phyloP scores from a whole-genome alignment of 2,797 vertebrate species.

The Martes flavigula region DNA sequence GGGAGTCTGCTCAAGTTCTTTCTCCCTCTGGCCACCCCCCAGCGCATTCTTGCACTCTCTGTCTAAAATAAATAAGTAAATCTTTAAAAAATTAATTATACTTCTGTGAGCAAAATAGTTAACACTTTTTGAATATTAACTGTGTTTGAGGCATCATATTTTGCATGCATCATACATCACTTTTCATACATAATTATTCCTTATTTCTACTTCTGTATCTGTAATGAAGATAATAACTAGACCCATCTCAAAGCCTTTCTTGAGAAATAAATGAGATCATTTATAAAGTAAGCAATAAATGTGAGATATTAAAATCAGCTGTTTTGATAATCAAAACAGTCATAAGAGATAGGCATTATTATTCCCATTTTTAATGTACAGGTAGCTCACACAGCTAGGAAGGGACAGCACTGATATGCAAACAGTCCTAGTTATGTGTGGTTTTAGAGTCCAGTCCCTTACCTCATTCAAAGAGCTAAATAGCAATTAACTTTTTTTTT shows the following conservation, averaged over 20 bases:
- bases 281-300: background rate
- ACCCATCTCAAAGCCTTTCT: background rate
- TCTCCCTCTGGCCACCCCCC: background rate
- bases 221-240: background rate
- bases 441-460: background rate
- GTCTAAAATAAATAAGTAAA: background rate
- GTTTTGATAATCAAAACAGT: background rate
- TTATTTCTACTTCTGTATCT: background rate
- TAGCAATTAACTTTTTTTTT: background rate
- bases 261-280: constrained; percentile 28
- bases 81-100: background rate
- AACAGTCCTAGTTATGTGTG: background rate
- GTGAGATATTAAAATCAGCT: background rate
- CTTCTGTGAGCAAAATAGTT: constrained; percentile 19
- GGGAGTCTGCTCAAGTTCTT: background rate
- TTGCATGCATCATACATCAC: background rate
- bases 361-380: background rate
- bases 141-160: background rate
- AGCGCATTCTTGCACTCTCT: background rate
- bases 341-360: background rate
- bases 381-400: background rate
- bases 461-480: background rate
- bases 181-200: background rate
- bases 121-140: background rate
- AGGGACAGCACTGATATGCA: background rate